A percentile compares a stretch with the other conserved stretches of the same genome.
phyloP scores from a whole-genome alignment of 2,797 vertebrate genomes.

The Phalanger gymnotis region DNA sequence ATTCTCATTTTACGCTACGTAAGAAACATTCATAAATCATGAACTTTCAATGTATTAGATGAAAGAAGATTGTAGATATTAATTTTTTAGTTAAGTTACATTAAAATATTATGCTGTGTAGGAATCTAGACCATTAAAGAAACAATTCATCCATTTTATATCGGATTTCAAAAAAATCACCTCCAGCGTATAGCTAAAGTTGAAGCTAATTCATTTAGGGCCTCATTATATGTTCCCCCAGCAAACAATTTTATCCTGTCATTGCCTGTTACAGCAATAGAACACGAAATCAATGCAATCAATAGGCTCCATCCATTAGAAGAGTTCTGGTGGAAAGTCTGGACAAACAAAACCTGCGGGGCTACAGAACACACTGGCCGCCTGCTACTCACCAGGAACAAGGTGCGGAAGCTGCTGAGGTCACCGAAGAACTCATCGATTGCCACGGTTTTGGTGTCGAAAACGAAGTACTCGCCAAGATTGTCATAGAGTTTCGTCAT shows the following conservation, averaged over 20 bases:
- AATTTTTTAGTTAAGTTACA: conserved; percentile 46
- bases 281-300: conserved; percentile 54
- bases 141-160: conserved; percentile 42
- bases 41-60: conserved; percentile 33
- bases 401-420: conserved; percentile 92
- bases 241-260: conserved; percentile 56
- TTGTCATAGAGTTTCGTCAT: conserved; percentile 96
- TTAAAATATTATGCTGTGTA: conserved; percentile 41
- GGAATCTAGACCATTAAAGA: conserved; percentile 19
- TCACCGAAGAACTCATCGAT: conserved; percentile 97
- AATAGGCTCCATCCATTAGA: conserved; percentile 5
- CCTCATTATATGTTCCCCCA: conserved; percentile 52
- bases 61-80: conserved; percentile 37
- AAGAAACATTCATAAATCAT: conserved; percentile 33
- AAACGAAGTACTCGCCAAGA: conserved; percentile 94
- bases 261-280: conserved; percentile 58
- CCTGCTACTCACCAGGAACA: conserved; percentile 93
- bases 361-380: background rate
- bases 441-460: conserved; percentile 91
- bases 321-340: background rate
- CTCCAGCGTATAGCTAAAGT: conserved; percentile 18
- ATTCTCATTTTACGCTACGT: conserved; percentile 44
- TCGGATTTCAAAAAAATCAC: conserved; percentile 38
- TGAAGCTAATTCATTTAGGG: conserved; percentile 57
- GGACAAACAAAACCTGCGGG: background rate